Base-by-base conservation (phyloP, 2,113 vertebrate genomes). In the Bucco capensis region DNA sequence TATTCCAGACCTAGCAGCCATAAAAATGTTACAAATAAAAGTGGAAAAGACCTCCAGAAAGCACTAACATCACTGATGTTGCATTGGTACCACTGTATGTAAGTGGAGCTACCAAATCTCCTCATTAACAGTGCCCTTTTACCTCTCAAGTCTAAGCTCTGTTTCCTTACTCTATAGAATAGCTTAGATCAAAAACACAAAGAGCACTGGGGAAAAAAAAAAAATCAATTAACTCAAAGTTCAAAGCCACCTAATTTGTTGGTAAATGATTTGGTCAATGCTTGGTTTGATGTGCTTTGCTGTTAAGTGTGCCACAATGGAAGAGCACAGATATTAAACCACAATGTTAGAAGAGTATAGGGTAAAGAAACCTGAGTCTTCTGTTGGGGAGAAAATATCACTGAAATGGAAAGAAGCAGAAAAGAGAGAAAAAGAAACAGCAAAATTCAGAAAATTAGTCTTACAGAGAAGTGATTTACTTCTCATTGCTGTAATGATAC, bases 161-260 rank as follows among this genome's bases (percentile, higher is more conserved):
- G 6, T 11, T 64, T 62, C 19, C 6, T 28, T 30, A 22, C 19
- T 61, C n/a, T 74, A 14, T 23, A 75, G 65, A 94, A 93, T 19
- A 95, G 42, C 56, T 92, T 56, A 88, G 71, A 96, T 95, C 78
- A 94, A 93, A 97, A 81, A 84, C 84, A 91, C 21, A 83, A 75
- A 92, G 49, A 85, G 88, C 70, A 91, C 37, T 53, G 64, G n/a
- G n/a, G n/a, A 93, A 97, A 95, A 88, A 65, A 71, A 91, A 91
- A 86, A 96, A 96, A 91, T 93, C 64, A 96, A 90, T 96, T 94
- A 96, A 92, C 49, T 95, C 71, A 67, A 93, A 91, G 86, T 92
- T 95, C 82, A 94, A 91, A 92, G 51, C 28, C 40, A 38, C 21
- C 28, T 12, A 27, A 93, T 92, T 74, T 90, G 33, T 71, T 95